Evolutionary conservation across 2,888 invertebrate species (phyloP).

Genomic region (Lobophora halterata): DNA sequence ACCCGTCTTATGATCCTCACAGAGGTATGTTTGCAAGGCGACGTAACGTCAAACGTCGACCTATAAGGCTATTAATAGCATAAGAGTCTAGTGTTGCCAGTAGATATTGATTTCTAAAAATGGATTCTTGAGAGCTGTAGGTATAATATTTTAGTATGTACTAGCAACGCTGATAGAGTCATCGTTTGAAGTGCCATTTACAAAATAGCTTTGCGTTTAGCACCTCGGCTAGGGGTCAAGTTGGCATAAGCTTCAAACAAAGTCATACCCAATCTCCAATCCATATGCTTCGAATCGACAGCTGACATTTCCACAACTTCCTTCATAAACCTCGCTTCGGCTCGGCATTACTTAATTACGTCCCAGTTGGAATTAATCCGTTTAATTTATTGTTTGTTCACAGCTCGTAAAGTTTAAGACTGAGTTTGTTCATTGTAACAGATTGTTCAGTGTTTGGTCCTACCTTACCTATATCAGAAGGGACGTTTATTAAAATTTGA

Average conservation of each 20-base stretch:
- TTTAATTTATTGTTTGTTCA: slow-evolving; percentile 34
- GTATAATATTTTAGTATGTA: no score
- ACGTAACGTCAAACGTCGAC: no score
- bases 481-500: slow-evolving; percentile 27
- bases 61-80: no score
- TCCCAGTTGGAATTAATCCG: slow-evolving; percentile 31
- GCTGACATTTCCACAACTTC: slow-evolving; percentile 29
- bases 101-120: no score
- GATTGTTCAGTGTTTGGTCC: slow-evolving; percentile 25
- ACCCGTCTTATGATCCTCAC: no score
- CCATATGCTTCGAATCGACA: slow-evolving; percentile 25
- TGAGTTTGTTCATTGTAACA: slow-evolving; percentile 30
- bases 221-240: no score
- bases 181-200: no score
- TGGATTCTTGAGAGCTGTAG: no score
- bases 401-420: slow-evolving; percentile 31
- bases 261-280: slow-evolving; percentile 13
- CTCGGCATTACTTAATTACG: slow-evolving; percentile 30
- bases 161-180: no score
- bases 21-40: no score
- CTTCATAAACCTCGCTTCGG: slow-evolving; percentile 29
- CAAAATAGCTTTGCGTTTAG: no score
- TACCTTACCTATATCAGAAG: slow-evolving; percentile 21
- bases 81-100: no score
- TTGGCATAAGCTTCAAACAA: neutral